Conservation (phyloP, 2,797 vertebrate genomes). For the Nyctibius grandis region DNA sequence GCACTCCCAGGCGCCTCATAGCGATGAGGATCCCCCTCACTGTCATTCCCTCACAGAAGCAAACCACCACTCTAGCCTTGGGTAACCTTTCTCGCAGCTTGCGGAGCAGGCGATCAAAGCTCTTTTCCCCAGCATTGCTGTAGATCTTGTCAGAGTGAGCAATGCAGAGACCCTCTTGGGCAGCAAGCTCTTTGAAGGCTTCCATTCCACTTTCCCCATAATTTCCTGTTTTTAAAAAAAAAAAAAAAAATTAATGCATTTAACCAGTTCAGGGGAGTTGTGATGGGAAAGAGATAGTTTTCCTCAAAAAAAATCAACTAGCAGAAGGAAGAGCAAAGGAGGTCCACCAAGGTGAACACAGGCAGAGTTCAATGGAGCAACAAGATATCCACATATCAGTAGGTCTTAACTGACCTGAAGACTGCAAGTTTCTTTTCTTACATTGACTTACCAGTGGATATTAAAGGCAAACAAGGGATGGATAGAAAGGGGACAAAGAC, state of each 20-base stretch:
- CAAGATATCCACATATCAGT: background rate
- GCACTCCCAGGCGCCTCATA: conserved; percentile 90
- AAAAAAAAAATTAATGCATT: background rate
- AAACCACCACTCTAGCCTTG: conserved; percentile 95
- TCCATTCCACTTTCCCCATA: conserved; percentile 99
- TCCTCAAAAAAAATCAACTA: background rate
- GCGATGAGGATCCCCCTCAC: conserved; percentile 94
- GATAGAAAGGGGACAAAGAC: background rate
- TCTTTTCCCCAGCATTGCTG: conserved; percentile 95
- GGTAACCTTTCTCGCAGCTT: conserved; percentile 93
- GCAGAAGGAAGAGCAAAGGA: background rate
- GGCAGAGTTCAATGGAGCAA: background rate
- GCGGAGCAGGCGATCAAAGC: conserved; percentile 91
- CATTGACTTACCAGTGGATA: background rate
- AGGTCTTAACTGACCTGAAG: background rate
- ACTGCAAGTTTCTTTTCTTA: background rate
- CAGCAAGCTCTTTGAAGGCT: conserved; percentile 95
- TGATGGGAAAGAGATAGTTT: background rate
- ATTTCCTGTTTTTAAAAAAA: conserved; percentile 80
- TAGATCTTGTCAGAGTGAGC: conserved; percentile 99
- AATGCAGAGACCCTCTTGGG: conserved; percentile 94
- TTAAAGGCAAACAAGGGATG: background rate
- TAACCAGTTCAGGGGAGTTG: background rate
- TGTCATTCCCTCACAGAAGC: conserved; percentile 99
- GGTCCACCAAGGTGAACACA: background rate